A percentile compares a stretch with the other conserved stretches of the same genome.
These are phyloP conservation scores for Heliconius charithonia DNA, from an alignment of 2,888 invertebrate genomes.

Conservation along the genomic window DNA sequence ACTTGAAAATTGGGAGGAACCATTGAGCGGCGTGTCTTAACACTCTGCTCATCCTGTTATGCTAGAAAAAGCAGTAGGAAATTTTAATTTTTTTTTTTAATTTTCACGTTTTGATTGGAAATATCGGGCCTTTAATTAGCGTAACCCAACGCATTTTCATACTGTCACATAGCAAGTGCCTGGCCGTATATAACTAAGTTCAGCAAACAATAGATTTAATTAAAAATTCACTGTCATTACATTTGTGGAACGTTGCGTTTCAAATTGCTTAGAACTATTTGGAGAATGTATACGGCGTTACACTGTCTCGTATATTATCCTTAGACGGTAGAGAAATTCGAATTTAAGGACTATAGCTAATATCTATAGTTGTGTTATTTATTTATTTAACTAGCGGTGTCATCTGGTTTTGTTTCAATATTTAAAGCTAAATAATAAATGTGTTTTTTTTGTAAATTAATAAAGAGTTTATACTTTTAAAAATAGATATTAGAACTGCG, in stretches of 20 bases:
- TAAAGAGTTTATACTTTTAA: neutral
- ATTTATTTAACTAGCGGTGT: neutral
- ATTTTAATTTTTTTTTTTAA: no score
- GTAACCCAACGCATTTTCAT: no score
- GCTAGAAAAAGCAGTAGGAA: no score
- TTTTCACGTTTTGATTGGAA: no score
- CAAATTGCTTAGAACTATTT: conserved; percentile 22
- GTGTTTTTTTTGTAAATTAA: no score
- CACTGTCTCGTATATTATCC: conserved; percentile 31
- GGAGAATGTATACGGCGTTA: conserved; percentile 23
- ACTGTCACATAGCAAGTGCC: no score
- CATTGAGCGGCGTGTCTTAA: no score
- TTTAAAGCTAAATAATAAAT: neutral
- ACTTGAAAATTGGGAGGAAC: no score
- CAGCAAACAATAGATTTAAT: conserved; percentile 24
- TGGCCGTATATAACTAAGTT: no score
- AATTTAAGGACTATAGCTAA: conserved; percentile 11
- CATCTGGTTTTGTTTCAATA: neutral
- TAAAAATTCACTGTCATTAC: conserved; percentile 23
- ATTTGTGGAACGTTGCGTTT: conserved; percentile 21
- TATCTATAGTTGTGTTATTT: conserved; percentile 2
- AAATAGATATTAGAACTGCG: neutral
- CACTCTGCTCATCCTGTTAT: no score
- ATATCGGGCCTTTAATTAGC: no score
- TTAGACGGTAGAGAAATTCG: conserved; percentile 2